Base-by-base conservation (phyloP, 2,888 invertebrate genomes). In the Acanthosoma haemorrhoidale region DNA sequence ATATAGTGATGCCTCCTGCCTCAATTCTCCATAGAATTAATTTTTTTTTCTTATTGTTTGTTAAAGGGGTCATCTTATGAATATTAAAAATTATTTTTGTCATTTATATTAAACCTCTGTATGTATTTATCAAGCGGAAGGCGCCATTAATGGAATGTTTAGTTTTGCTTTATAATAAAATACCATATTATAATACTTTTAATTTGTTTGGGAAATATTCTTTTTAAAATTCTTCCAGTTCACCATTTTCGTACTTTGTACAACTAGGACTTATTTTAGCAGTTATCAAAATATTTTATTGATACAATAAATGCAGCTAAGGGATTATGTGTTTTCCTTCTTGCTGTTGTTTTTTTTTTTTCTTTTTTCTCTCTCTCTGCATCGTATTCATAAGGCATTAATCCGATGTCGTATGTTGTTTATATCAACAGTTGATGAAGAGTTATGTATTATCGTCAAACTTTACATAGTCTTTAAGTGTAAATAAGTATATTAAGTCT, bases 401-500 rank as follows among this genome's bases (percentile, higher is more conserved):
- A 60, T 32, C 34, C 16, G 36, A 61, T 61, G 61, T 38, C 61
- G n/a, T 61, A 21, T 32, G 21, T 61, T 38, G 21, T 61, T 29
- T 51, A 25, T 51, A 51, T 25, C 51, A 41, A 41, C 13, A 61
- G 34, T 61, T 34, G 34, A 36, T 34, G 38, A 61, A 61, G 61
- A 36, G 32, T 61, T 36, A 61, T 36, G 61, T 61, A 61, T 61
- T 36, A 36, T 61, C 36, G n/a, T 61, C 21, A 38, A 61, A 36
- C 36, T 61, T 32, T 36, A 36, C 21, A 51, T 51, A 51, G 51
- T 51, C 29, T 16, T 61, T 69, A 69, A 69, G 61, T 69, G 69
- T 69, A 69, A 59, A 69, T 69, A 69, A 69, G 60, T 69, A 60
- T 69, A 69, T 69, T 69, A 69, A 69, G 69, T 69, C 69, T 69